Base-by-base conservation (phyloP, 2,797 vertebrate species). In the Labroides dimidiatus region DNA sequence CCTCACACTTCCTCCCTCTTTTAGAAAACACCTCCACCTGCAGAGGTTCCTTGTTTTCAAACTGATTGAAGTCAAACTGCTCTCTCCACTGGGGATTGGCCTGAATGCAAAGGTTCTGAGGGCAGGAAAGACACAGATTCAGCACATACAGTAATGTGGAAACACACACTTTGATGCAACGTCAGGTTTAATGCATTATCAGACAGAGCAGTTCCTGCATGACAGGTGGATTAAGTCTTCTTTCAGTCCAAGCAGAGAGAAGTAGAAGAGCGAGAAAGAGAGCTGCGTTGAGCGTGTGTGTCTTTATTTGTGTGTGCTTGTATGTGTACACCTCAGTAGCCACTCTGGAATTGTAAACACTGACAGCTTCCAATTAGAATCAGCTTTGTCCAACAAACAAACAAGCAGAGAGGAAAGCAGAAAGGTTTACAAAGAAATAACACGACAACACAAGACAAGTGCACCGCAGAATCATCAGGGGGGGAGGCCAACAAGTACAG, bases 51-150 rank as follows among this genome's bases (percentile, higher is more conserved):
- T 94, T 96, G 91, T 98, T 96, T 90, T 94, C 95, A 92, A 96
- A 97, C 90, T 96, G 96, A 95, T 97, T 97, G 94, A 99, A 98
- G 91, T 99, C 96, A 93, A 99, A 99, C 92, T 92, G 94, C 89
- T 99, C 98, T 92, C 95, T 96, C 98, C 98, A 99, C 90, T 98
- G 97, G 77, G 96, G 97, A 91, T 96, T 97, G 92, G 94, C 89
- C 92, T 96, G 97, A 93, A 96, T 95, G 94, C 96, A 97, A 84
- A 98, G 93, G 92, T 94, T 98, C 98, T 95, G 62, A 27, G 71
- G 69, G 80, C 68, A 84, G 64, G 23, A 57, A 80, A 82, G 67
- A 78, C 60, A 80, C 50, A 61, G 75, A 76, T 76, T 78, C 69
- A 85, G 80, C 78, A 71, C 58, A 72, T 80, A 69, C 69, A 77